These are phyloP conservation scores for Ptychoptera contaminata DNA, from an alignment of 2,888 invertebrate genomes.

Conservation along the genomic window DNA sequence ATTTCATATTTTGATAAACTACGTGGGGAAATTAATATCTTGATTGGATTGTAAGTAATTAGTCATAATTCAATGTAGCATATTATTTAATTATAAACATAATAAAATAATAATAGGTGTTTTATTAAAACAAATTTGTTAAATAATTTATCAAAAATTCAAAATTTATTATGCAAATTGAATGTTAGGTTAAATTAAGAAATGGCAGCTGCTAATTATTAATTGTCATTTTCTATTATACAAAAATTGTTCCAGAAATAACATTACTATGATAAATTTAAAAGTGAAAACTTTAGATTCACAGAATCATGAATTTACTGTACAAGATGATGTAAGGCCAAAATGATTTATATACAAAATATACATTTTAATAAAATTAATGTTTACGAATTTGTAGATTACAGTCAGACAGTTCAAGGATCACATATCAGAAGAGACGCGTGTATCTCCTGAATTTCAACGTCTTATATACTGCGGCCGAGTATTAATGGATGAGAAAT, in stretches of 20 bases:
- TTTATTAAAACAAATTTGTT: no score
- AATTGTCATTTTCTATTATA: neutral
- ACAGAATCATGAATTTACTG: constrained; percentile 63
- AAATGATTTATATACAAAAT: neutral
- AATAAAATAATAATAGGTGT: no score
- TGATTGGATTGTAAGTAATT: no score
- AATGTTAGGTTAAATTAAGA: no score
- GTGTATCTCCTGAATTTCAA: constrained; percentile 66
- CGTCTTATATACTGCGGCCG: constrained; percentile 90
- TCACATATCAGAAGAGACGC: constrained; percentile 58
- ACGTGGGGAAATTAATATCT: no score
- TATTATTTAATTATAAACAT: no score
- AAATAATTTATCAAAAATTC: no score
- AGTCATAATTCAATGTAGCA: no score
- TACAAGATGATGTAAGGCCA: constrained; percentile 68
- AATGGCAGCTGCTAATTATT: no score
- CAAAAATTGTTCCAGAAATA: neutral
- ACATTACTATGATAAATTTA: constrained; percentile 45
- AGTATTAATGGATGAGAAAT: constrained; percentile 77
- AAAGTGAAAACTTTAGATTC: constrained; percentile 85
- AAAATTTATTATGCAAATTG: no score
- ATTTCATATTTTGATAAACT: no score
- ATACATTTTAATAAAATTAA: neutral
- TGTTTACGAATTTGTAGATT: constrained; percentile 35
- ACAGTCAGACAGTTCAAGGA: constrained; percentile 72